phyloP scores from a whole-genome alignment of 2,888 invertebrate species.

The Zygothrica quintamaculata region DNA sequence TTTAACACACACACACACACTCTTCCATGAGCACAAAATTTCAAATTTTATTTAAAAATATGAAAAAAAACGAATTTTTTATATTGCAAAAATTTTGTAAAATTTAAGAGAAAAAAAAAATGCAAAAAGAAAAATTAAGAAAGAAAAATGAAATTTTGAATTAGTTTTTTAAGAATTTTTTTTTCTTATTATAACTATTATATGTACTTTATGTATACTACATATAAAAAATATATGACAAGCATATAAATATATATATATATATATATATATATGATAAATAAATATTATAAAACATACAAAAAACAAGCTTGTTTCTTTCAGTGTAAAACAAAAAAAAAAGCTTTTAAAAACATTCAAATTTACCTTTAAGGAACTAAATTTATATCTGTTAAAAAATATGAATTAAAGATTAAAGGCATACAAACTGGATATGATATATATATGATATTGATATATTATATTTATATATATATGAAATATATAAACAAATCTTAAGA shows the following conservation, averaged over 20 bases:
- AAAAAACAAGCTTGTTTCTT: conserved; percentile 11
- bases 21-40: conserved; percentile 54
- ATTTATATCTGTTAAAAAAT: too few relatives aligned
- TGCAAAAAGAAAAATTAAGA: conserved; percentile 11
- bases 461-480: too few relatives aligned
- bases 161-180: conserved; percentile 65
- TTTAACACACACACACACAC: conserved; percentile 36
- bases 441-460: too few relatives aligned
- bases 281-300: conserved; percentile 70
- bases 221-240: conserved; percentile 62
- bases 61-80: conserved; percentile 38
- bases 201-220: conserved; percentile 66
- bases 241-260: too few relatives aligned
- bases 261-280: conserved; percentile 51
- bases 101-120: background rate
- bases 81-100: conserved; percentile 1
- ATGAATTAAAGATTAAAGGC: too few relatives aligned
- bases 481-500: too few relatives aligned
- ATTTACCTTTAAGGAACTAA: too few relatives aligned
- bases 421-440: too few relatives aligned
- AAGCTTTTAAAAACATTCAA: too few relatives aligned
- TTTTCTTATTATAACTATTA: conserved; percentile 63
- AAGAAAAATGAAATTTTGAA: conserved; percentile 44
- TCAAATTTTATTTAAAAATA: conserved; percentile 43
- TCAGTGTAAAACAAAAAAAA: conserved; percentile 1